Evolutionary conservation across 2,113 vertebrate genomes (phyloP).

Genomic region (Saguinus imperator): DNA sequence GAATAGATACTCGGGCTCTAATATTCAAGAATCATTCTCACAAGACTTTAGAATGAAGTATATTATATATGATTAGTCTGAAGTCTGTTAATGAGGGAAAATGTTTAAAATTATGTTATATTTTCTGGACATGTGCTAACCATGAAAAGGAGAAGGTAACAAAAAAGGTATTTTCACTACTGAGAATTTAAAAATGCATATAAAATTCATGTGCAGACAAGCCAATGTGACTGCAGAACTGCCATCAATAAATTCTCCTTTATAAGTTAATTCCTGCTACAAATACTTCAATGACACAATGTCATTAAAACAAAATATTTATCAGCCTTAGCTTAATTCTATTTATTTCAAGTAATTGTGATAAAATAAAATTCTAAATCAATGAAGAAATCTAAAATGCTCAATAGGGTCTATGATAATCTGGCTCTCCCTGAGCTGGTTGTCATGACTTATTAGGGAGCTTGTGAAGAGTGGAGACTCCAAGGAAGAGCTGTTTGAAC

Average conservation of each 20-base stretch:
- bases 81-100: not conserved
- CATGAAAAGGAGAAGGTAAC: not conserved
- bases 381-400: not conserved
- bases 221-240: not conserved
- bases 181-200: not conserved
- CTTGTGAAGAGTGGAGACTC: not conserved
- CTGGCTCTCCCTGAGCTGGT: not conserved
- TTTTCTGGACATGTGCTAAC: not conserved
- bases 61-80: not conserved
- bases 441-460: not conserved
- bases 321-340: not conserved
- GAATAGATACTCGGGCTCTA: not conserved
- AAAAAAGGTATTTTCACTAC: not conserved
- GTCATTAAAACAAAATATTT: slow-evolving; percentile 36
- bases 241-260: not conserved
- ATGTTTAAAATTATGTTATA: slow-evolving; percentile 15
- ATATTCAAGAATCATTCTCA: slow-evolving; percentile 10
- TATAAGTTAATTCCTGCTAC: not conserved
- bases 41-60: not conserved
- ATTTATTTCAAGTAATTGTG: slow-evolving; percentile 33
- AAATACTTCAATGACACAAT: not conserved
- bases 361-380: slow-evolving; percentile 12
- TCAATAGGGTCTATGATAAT: not conserved
- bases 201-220: not conserved
- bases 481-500: not conserved